Percentiles rank a stretch among this genome's conserved stretches.
Conservation (phyloP, 2,888 invertebrate genomes). For the Machimus rusticus region DNA sequence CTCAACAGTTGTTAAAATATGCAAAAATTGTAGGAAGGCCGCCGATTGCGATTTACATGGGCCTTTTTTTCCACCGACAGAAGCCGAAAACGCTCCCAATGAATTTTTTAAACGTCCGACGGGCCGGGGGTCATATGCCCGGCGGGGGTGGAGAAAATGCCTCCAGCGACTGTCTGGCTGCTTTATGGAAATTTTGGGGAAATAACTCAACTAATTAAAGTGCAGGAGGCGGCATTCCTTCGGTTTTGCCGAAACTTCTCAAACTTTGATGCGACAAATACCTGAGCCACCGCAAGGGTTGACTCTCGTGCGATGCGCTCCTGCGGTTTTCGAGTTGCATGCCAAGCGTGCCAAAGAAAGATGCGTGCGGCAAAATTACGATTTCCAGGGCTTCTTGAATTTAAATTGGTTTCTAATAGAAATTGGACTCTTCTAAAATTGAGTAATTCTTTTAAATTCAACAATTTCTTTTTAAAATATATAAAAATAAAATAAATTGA, state of each 20-base stretch:
- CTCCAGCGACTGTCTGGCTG: not conserved
- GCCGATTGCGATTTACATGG: not conserved
- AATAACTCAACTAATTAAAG: conserved; percentile 26
- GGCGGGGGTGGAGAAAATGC: not conserved
- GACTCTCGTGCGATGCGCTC: not conserved
- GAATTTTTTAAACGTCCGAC: conserved; percentile 3
- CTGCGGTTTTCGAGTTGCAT: not conserved
- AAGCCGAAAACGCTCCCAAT: not conserved
- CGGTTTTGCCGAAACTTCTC: not conserved
- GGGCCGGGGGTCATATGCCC: not conserved
- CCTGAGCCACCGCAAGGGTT: not conserved
- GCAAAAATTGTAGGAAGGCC: conserved; percentile 19
- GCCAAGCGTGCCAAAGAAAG: not conserved
- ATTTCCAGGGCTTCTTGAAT: not conserved
- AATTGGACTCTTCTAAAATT: not conserved
- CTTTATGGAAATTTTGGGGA: not conserved
- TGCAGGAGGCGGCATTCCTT: not conserved
- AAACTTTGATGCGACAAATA: conserved; percentile 13
- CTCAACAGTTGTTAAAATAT: conserved; percentile 27
- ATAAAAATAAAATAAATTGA: no score
- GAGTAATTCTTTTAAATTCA: no score
- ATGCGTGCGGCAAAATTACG: not conserved
- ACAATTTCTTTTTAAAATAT: no score
- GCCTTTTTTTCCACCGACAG: not conserved
- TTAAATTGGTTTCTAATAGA: not conserved